Conservation (phyloP, 1,140 invertebrate genomes). For the Leptoteleia sp. region DNA sequence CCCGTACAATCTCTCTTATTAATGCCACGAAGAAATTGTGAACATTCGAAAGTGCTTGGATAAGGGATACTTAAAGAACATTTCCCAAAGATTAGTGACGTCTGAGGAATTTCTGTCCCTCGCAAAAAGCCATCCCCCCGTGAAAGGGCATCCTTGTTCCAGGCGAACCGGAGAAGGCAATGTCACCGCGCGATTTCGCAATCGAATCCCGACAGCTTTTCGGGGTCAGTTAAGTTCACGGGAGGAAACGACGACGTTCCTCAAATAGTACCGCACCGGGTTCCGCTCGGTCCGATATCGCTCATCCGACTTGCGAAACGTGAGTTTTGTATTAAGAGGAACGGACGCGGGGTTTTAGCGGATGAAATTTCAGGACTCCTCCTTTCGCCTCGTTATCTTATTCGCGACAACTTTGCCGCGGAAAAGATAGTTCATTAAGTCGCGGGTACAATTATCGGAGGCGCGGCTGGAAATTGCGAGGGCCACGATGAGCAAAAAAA, state of each 20-base stretch:
- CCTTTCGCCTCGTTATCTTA: too few species aligned
- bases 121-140: conserved; percentile 37
- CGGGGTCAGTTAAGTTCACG: conserved; percentile 44
- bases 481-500: too few species aligned
- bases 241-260: conserved; percentile 32
- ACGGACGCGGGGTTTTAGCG: too few species aligned
- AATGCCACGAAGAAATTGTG: neutral
- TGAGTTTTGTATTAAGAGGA: conserved; percentile 47
- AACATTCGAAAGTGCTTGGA: conserved; percentile 7
- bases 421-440: too few species aligned
- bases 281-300: too few species aligned
- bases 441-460: conserved; percentile 42
- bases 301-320: too few species aligned
- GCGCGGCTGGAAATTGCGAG: neutral
- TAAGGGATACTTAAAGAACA: conserved; percentile 41
- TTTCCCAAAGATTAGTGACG: conserved; percentile 44
- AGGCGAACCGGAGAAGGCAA: conserved; percentile 13
- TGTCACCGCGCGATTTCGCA: conserved; percentile 5
- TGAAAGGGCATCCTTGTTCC: conserved; percentile 43
- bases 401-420: too few species aligned
- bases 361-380: too few species aligned
- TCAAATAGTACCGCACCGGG: conserved; percentile 53
- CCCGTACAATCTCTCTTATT: conserved; percentile 14
- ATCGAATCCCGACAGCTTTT: conserved; percentile 22
- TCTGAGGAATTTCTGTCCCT: conserved; percentile 31